These are phyloP conservation scores for Acanthacorydalis orientalis DNA, from an alignment of 2,888 invertebrate species.

Conservation along the genomic window DNA sequence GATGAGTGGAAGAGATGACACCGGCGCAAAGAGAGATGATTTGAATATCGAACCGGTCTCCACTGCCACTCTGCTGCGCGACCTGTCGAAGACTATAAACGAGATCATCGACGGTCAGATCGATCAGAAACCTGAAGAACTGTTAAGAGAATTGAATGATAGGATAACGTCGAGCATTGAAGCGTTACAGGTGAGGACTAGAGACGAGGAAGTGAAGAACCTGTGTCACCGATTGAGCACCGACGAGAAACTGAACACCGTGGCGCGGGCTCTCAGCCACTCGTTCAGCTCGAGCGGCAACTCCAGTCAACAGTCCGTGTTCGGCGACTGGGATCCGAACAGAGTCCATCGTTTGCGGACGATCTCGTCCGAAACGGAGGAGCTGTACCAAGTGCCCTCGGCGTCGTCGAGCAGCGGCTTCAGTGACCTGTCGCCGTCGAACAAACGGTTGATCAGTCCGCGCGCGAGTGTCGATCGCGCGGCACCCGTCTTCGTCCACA, in stretches of 20 bases:
- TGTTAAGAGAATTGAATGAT: constrained; percentile 23
- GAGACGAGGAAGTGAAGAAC: constrained; percentile 25
- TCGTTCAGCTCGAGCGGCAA: constrained; percentile 19
- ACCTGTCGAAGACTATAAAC: constrained; percentile 23
- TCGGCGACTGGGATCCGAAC: constrained; percentile 9
- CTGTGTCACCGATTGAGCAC: constrained; percentile 24
- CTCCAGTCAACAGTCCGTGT: constrained; percentile 17
- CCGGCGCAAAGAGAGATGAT: constrained; percentile 3
- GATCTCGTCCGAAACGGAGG: constrained; percentile 19
- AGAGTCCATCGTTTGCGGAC: constrained; percentile 15
- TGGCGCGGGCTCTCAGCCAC: constrained; percentile 23
- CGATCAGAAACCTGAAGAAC: constrained; percentile 21
- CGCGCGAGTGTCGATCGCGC: background rate
- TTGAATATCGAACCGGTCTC: constrained; percentile 16
- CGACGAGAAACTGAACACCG: constrained; percentile 22
- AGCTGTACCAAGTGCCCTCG: constrained; percentile 10
- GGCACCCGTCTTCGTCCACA: constrained; percentile 20
- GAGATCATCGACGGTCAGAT: constrained; percentile 22
- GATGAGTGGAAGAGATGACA: constrained; percentile 9
- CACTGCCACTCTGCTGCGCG: constrained; percentile 23
- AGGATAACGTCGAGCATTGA: constrained; percentile 22
- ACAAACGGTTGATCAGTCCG: background rate
- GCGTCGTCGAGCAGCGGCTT: constrained; percentile 22
- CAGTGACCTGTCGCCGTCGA: constrained; percentile 16
- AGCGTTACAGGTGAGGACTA: constrained; percentile 18